Evolutionary conservation across 2,113 vertebrate genomes (phyloP), one percentile per base, ranked within the genome.

Genomic region (Panthera uncia): DNA sequence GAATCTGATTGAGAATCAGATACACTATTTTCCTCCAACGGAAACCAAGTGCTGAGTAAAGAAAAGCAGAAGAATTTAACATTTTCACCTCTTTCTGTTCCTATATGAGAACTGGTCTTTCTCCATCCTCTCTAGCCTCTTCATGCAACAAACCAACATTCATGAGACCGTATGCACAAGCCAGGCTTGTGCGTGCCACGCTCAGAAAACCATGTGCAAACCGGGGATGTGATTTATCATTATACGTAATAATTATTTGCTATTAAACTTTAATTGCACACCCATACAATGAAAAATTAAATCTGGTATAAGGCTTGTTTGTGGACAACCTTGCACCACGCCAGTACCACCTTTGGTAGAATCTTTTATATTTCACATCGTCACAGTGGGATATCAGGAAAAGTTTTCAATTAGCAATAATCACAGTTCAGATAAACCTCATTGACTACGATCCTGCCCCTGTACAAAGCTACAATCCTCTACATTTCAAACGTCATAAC

Each of bases 121-220:
- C 61, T 71, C 73, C 66, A 84, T 88, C 69, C 27, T 87, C 92
- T 94, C 69, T 93, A 55, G 79, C 31, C 52, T 71, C 38, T 41
- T 41, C n/a, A 23, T 66, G 21, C 14, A 31, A 92, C 74, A 87
- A 23, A 65, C 8, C 19, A 73, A 80, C 31, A 68, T 41, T 66
- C 78, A 84, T 63, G 23, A 25, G 80, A 76, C 10, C 61, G 45
- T 48, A 84, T 5, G 33, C 23, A 73, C 48, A 96, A 82, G 25
- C 18, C 66, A 92, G 19, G 4, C 31, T 21, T 15, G 16, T 38
- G 19, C 87, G 27, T 84, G 74, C 31, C 36, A 89, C 29, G 79
- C 76, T 89, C 65, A 61, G 63, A 63, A 97, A 96, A 87, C 14
- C 19, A 71, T 83, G 19, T 96, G 33, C 71, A 79, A 92, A 66